Evolutionary conservation across 2,797 vertebrate species (phyloP).

Genomic region (Neosilurus hyrtlii): DNA sequence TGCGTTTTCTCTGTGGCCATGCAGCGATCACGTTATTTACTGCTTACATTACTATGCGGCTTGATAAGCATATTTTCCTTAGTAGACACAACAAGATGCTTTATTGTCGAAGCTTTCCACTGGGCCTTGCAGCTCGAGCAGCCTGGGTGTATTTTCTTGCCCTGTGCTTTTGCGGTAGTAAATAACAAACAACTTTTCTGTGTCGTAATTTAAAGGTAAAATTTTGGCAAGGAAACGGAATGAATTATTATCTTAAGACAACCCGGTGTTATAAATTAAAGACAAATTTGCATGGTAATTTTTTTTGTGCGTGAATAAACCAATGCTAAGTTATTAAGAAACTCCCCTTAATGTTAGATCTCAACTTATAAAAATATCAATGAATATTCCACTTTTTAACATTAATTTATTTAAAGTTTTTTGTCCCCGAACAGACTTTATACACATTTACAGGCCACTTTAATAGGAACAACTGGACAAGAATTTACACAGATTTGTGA

Average conservation of each 20-base stretch:
- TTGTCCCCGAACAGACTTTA: neutral
- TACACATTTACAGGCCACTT: neutral
- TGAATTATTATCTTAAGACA: constrained; percentile 60
- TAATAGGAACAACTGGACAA: neutral
- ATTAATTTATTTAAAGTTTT: neutral
- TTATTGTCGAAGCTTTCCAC: constrained; percentile 65
- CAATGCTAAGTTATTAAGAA: neutral
- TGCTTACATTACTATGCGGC: constrained; percentile 71
- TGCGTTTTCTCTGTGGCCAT: constrained; percentile 53
- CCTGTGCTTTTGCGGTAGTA: constrained; percentile 63
- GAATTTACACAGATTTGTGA: neutral
- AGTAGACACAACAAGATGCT: constrained; percentile 73
- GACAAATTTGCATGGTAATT: constrained; percentile 42
- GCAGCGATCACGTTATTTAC: constrained; percentile 68
- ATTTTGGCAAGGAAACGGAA: constrained; percentile 67
- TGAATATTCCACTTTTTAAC: neutral
- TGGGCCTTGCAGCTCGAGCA: constrained; percentile 40
- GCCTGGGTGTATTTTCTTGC: constrained; percentile 56
- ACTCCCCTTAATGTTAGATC: neutral
- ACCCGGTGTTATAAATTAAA: constrained; percentile 39
- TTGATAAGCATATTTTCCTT: constrained; percentile 77
- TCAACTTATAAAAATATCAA: neutral
- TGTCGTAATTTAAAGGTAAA: constrained; percentile 66
- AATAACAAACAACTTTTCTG: constrained; percentile 70
- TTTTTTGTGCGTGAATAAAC: constrained; percentile 26